These are phyloP conservation scores for Sebastes glaucus DNA, from an alignment of 2,797 vertebrate genomes.

Conservation along the genomic window DNA sequence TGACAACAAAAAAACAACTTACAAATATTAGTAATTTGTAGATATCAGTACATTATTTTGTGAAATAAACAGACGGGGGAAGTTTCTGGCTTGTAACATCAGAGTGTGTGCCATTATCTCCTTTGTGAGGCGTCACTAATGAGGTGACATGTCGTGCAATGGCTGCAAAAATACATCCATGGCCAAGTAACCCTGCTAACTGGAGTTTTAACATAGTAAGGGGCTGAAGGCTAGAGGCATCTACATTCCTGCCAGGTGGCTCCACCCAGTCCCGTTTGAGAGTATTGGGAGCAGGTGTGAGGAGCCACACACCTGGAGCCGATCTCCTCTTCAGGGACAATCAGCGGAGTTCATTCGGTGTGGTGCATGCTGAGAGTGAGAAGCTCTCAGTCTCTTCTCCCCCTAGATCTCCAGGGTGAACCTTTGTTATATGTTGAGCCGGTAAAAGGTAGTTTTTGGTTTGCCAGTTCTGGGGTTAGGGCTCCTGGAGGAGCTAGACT, in stretches of 20 bases:
- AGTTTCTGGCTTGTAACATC: too few relatives aligned
- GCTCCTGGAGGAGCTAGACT: background rate
- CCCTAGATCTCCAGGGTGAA: background rate
- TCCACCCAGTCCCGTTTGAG: background rate
- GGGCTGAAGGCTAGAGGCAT: background rate
- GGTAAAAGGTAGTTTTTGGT: background rate
- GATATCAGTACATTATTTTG: too few relatives aligned
- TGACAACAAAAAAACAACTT: background rate
- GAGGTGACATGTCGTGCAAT: too few relatives aligned
- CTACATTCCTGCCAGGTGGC: background rate
- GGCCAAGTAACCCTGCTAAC: too few relatives aligned
- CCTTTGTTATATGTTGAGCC: fast-evolving
- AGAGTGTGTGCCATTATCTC: too few relatives aligned
- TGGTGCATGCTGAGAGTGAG: background rate
- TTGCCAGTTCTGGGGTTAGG: background rate
- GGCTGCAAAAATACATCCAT: too few relatives aligned
- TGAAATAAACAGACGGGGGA: too few relatives aligned
- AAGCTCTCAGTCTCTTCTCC: background rate
- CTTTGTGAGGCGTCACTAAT: too few relatives aligned
- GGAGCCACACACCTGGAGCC: background rate
- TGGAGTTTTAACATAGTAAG: background rate
- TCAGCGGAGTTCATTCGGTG: background rate
- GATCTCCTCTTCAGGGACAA: background rate
- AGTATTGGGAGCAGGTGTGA: background rate
- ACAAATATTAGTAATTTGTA: too few relatives aligned